Percentiles rank a stretch among this genome's conserved stretches.
phyloP scores from a whole-genome alignment of 1,140 invertebrate genomes.

The Bombus impatiens region DNA sequence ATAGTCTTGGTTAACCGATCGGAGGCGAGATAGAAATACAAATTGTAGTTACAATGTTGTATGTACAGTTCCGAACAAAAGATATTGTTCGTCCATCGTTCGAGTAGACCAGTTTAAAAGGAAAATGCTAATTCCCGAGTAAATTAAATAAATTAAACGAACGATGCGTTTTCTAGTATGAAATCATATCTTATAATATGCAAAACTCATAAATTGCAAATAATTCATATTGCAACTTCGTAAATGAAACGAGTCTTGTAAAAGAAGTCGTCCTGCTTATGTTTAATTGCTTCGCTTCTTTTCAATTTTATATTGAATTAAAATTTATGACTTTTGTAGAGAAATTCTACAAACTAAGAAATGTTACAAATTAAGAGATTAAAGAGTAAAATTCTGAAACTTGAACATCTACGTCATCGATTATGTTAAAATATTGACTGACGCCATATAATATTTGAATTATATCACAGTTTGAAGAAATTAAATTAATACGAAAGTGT shows the following conservation, averaged over 20 bases:
- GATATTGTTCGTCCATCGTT: neutral
- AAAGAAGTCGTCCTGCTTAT: too few relatives aligned
- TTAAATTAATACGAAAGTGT: neutral
- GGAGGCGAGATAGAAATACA: slow-evolving; percentile 68
- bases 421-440: neutral
- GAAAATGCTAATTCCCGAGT: neutral
- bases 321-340: too few relatives aligned
- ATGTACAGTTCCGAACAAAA: slow-evolving; percentile 69
- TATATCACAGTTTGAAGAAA: neutral
- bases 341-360: neutral
- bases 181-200: too few relatives aligned
- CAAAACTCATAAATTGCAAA: too few relatives aligned
- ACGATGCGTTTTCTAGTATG: neutral
- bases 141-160: neutral
- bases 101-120: neutral
- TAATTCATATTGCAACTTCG: too few relatives aligned
- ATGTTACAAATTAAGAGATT: too few relatives aligned
- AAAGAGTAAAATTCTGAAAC: neutral
- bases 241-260: too few relatives aligned
- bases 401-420: neutral
- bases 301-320: too few relatives aligned
- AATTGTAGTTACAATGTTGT: slow-evolving; percentile 75
- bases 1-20: slow-evolving; percentile 49
- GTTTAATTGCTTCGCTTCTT: too few relatives aligned
- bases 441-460: neutral